Evolutionary conservation across 2,797 vertebrate genomes (phyloP), one percentile per base, ranked within the genome.

Genomic region (Sebastolobus altivelis): DNA sequence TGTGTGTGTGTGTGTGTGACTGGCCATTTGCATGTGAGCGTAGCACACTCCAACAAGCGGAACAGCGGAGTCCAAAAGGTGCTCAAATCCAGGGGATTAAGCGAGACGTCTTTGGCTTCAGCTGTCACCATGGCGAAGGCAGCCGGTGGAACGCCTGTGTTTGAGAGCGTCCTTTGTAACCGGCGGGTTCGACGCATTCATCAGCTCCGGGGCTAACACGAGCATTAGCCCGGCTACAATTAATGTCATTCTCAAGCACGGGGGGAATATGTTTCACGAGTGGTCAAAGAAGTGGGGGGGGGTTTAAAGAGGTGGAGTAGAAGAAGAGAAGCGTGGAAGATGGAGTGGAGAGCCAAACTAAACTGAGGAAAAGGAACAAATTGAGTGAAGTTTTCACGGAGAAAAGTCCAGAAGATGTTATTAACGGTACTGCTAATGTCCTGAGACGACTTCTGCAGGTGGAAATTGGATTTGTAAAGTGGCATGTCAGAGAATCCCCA

Each of bases 41-140:
- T 27, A 87, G 68, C 88, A 74, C 79, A 52, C 74, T 84, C 73
- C 68, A 35, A 66, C 69, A 71, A 84, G 79, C 54, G n/a, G 33
- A 84, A 83, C 74, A 84, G 88, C 16, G 16, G 3, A 87, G 77
- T 62, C 78, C 76, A 75, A 89, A 87, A 92, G 92, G 90, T 89
- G 76, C 75, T 87, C 75, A 84, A 90, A 94, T 92, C 87, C 77
- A 20, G 9, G 65, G 86, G 93, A 94, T 94, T 92, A 95, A 46
- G 91, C 76, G 5, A 88, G 72, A 89, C 79, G 63, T 93, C 89
- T 93, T 92, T 90, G 88, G 90, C 93, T 92, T 92, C 82, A 76
- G 84, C 88, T 88, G 94, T 95, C 91, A 90, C 93, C 95, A 93
- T 94, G 93, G 94, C 85, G 81, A 94, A 93, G 85, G 88, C 90